Evolutionary conservation across 2,888 invertebrate genomes (phyloP).

Genomic region (Salpingus planirostris): DNA sequence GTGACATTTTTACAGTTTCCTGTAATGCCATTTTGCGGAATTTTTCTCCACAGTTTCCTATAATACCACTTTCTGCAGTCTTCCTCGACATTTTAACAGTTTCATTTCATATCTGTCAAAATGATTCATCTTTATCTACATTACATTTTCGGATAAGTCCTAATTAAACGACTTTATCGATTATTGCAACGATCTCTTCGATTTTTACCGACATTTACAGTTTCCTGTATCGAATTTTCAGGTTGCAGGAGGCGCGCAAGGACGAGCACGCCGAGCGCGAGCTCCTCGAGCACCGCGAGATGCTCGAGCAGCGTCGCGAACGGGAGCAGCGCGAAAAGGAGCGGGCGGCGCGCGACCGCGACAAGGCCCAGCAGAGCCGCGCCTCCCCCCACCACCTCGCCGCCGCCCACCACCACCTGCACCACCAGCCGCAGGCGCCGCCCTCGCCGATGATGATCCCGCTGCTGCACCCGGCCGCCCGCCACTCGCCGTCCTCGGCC

Average conservation of each 20-base stretch:
- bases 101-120: no score
- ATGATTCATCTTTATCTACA: no score
- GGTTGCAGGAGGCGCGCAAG: conserved; percentile 59
- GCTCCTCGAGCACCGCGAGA: conserved; percentile 32
- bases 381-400: conserved; percentile 40
- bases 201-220: no score
- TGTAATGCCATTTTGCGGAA: no score
- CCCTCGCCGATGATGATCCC: conserved; percentile 32
- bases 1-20: no score
- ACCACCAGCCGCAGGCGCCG: conserved; percentile 26
- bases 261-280: conserved; percentile 47
- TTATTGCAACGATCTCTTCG: no score
- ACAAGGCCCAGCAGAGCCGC: conserved; percentile 38
- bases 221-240: no score
- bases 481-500: conserved; percentile 34
- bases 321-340: conserved; percentile 44
- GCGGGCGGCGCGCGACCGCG: conserved; percentile 44
- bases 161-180: no score
- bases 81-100: no score
- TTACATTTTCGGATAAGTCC: no score
- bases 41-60: no score
- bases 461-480: conserved; percentile 32
- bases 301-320: conserved; percentile 44
- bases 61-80: no score
- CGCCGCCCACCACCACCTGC: conserved; percentile 35